These are phyloP conservation scores for Drosophila tropicalis DNA, from an alignment of 1,140 invertebrate genomes.

Conservation along the genomic window DNA sequence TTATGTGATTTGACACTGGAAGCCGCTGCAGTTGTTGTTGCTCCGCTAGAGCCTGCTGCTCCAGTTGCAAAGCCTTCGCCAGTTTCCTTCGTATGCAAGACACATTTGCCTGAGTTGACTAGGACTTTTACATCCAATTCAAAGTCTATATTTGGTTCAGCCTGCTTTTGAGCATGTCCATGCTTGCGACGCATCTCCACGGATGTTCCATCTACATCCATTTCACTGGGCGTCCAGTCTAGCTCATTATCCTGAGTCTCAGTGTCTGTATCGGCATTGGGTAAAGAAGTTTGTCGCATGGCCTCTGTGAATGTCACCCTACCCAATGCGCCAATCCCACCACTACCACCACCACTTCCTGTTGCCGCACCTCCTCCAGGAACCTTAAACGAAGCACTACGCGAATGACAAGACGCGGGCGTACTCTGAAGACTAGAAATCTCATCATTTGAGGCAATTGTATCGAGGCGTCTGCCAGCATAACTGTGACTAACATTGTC, in stretches of 20 bases:
- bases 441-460: conserved; percentile 80
- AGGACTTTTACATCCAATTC: conserved; percentile 98
- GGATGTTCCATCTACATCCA: conserved; percentile 87
- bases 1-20: conserved; percentile 75
- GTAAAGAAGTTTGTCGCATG: conserved; percentile 87
- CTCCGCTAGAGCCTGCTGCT: conserved; percentile 84
- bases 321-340: conserved; percentile 42
- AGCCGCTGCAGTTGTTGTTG: conserved; percentile 82
- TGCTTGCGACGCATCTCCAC: conserved; percentile 87
- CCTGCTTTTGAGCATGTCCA: conserved; percentile 84
- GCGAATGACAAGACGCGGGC: conserved; percentile 88
- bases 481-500: conserved; percentile 66
- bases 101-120: conserved; percentile 98
- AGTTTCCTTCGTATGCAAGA: conserved; percentile 95
- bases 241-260: conserved; percentile 86
- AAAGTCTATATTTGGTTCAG: conserved; percentile 97
- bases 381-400: conserved; percentile 89
- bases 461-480: conserved; percentile 67
- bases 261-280: conserved; percentile 88
- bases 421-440: conserved; percentile 87
- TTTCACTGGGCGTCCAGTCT: conserved; percentile 84
- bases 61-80: conserved; percentile 84
- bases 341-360: not conserved
- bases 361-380: conserved; percentile 22
- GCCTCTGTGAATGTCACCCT: conserved; percentile 79